phyloP scores from a whole-genome alignment of 2,888 invertebrate species.

The Tolmerus cingulatus region DNA sequence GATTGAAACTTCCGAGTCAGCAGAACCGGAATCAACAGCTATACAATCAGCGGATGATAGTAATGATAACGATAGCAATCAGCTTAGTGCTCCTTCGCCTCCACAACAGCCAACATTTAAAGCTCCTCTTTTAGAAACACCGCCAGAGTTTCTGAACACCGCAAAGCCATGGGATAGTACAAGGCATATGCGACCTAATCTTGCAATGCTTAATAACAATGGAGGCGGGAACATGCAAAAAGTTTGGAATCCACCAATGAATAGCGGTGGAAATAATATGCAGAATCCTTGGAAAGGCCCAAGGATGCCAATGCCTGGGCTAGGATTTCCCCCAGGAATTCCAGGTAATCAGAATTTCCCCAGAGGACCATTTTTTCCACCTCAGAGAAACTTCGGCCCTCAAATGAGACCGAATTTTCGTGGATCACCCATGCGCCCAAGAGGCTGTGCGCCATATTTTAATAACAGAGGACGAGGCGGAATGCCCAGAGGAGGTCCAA shows the following conservation, averaged over 20 bases:
- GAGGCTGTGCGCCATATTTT: constrained; percentile 34
- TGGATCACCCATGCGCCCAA: constrained; percentile 12
- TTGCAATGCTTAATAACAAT: neutral
- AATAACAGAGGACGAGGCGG: constrained; percentile 52
- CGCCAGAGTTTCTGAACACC: constrained; percentile 54
- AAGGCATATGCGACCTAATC: neutral
- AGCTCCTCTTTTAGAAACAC: constrained; percentile 57
- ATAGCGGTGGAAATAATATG: constrained; percentile 3
- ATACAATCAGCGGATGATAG: neutral
- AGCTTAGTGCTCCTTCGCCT: neutral
- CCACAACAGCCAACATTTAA: constrained; percentile 45
- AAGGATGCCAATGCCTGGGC: neutral
- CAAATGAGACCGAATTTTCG: constrained; percentile 48
- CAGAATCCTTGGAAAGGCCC: constrained; percentile 15
- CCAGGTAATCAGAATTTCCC: constrained; percentile 39
- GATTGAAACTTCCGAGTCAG: neutral
- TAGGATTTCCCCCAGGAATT: constrained; percentile 23
- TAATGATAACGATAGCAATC: neutral
- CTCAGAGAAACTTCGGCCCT: constrained; percentile 48
- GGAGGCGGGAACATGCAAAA: neutral
- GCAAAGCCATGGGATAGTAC: constrained; percentile 17
- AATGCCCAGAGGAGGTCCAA: constrained; percentile 51
- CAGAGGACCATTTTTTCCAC: constrained; percentile 48
- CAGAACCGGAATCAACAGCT: neutral
- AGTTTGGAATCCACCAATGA: constrained; percentile 8